phyloP scores from a whole-genome alignment of 2,888 invertebrate genomes.

The Luperina nickerlii region DNA sequence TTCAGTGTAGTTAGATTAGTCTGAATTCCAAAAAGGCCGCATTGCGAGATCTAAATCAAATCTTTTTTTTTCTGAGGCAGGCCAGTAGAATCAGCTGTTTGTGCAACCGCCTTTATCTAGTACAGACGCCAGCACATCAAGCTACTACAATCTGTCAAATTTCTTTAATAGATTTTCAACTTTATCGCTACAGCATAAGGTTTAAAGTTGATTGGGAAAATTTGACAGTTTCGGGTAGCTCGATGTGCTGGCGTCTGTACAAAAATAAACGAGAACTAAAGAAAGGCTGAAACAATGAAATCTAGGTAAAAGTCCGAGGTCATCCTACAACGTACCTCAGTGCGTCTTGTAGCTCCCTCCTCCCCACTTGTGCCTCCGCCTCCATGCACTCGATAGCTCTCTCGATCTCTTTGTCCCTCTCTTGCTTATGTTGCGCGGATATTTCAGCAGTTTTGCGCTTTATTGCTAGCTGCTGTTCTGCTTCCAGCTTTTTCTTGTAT shows the following conservation, averaged over 20 bases:
- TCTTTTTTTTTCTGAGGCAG: background rate
- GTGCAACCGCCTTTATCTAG: background rate
- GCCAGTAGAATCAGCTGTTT: background rate
- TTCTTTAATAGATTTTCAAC: too few relatives aligned
- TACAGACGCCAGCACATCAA: too few relatives aligned
- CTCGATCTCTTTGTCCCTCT: constrained; percentile 95
- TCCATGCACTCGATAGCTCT: constrained; percentile 93
- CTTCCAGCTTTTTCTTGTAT: constrained; percentile 91
- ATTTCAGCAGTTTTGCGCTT: constrained; percentile 93
- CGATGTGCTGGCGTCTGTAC: too few relatives aligned
- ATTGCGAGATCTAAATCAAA: background rate
- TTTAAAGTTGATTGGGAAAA: too few relatives aligned
- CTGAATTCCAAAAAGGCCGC: background rate
- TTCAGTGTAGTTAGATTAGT: background rate
- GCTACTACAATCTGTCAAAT: too few relatives aligned
- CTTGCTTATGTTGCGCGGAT: constrained; percentile 92
- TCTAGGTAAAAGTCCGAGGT: background rate
- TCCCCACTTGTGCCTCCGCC: constrained; percentile 91
- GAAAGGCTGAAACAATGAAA: background rate
- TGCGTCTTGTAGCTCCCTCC: constrained; percentile 91
- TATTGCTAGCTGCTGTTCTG: constrained; percentile 91
- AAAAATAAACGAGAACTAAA: background rate
- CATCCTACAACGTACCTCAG: constrained; percentile 75
- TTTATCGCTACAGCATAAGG: too few relatives aligned
- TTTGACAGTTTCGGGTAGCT: too few relatives aligned